Base-by-base conservation (phyloP, 2,888 invertebrate species). In the Dermolepida albohirtum region DNA sequence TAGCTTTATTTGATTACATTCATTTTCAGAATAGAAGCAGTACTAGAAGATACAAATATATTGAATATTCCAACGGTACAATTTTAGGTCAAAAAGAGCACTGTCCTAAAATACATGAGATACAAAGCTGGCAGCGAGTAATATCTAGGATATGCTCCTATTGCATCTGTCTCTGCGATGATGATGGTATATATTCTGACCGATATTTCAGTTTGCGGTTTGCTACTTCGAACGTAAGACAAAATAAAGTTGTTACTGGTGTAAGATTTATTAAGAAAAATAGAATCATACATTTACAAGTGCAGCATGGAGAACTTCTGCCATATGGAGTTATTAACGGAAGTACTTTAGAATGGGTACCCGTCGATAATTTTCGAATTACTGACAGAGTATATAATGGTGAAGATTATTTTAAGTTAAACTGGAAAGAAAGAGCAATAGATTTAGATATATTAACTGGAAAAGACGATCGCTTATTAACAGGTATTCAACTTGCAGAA, bases 61-160 rank as follows among this genome's bases (percentile, higher is more conserved):
- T 95, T 68, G 89, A 93, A 79, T 95, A 94, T 77, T 93, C 95
- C 80, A 93, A 91, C 79, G 93, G 94, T 6, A 82, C 87, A 65
- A 82, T 86, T 0, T 84, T 91, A 6, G 95, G 94, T 0, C 82
- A 86, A 14, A 86, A 84, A 57, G 85, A 85, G 47, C 43, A 29
- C 10, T 92, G 92, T 79, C 74, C 78, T 7, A 81, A 84, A 17
- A 89, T 89, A 40, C 85, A 85, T 0, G 89, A 92, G 87, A 92
- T 92, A 67, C 93, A 95, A 77, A 94, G 94, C 71, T 95, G 95
- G 94, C 95, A 95, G 95, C 88, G 95, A 55, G 94, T 92, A 89
- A 77, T 95, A 49, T 92, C 95, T 84, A 95, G 93, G 93, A 91
- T 91, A 81, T 96, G 96, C 80, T 94, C 94, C 43, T 95, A 95